A percentile compares a stretch with the other conserved stretches of the same genome.
phyloP scores from a whole-genome alignment of 2,797 vertebrate species.

The Myripristis murdjan region DNA sequence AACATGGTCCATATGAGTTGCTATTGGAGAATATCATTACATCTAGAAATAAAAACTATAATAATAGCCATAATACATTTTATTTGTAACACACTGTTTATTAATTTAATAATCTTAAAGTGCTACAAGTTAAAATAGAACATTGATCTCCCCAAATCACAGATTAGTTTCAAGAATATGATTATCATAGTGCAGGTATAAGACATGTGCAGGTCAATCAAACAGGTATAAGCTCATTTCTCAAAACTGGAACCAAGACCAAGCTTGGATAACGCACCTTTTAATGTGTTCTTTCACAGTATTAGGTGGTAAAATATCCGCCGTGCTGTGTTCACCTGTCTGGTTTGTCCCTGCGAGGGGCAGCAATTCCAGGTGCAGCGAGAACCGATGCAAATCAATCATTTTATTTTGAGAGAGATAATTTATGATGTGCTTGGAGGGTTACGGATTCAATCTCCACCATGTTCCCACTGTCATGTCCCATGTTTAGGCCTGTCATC shows the following conservation, averaged over 20 bases:
- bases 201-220: too few relatives aligned
- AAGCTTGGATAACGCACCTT: slow-evolving; percentile 39
- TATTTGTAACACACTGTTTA: too few relatives aligned
- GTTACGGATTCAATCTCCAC: slow-evolving; percentile 94
- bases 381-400: slow-evolving; percentile 93
- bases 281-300: slow-evolving; percentile 51
- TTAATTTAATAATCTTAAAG: too few relatives aligned
- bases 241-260: slow-evolving; percentile 17
- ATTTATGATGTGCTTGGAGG: slow-evolving; percentile 96
- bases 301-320: slow-evolving; percentile 27
- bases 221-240: not conserved
- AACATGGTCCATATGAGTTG: too few relatives aligned
- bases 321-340: slow-evolving; percentile 35
- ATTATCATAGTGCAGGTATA: too few relatives aligned
- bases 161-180: too few relatives aligned
- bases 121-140: too few relatives aligned
- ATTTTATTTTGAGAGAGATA: slow-evolving; percentile 94
- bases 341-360: slow-evolving; percentile 68
- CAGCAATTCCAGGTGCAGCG: slow-evolving; percentile 89
- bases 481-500: slow-evolving; percentile 93
- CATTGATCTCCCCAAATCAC: too few relatives aligned
- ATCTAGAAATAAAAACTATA: too few relatives aligned
- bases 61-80: too few relatives aligned
- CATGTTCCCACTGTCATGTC: slow-evolving; percentile 90
- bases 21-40: too few relatives aligned